A percentile compares a stretch with the other conserved stretches of the same genome.
Conservation (phyloP, 2,113 vertebrate species). For the Solea solea region DNA sequence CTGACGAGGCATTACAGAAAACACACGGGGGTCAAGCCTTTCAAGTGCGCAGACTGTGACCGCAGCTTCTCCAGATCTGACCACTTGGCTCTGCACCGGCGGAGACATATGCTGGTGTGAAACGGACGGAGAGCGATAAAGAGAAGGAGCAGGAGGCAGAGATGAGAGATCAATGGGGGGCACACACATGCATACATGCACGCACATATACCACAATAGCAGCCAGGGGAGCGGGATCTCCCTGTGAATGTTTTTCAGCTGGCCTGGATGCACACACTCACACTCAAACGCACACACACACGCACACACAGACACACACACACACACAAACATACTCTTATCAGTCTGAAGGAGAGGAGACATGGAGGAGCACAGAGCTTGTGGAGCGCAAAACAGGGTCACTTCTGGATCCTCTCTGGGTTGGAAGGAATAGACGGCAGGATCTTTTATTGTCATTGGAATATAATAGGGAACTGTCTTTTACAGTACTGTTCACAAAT, state of each 20-base stretch:
- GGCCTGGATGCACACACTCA: conserved; percentile 60
- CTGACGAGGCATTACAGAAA: conserved; percentile 99
- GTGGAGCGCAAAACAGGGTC: conserved; percentile 76
- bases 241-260: conserved; percentile 77
- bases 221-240: conserved; percentile 76
- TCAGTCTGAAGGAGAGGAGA: conserved; percentile 67
- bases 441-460: conserved; percentile 66
- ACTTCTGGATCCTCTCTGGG: conserved; percentile 78
- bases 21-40: conserved; percentile 99
- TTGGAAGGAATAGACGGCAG: conserved; percentile 58
- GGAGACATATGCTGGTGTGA: conserved; percentile 99
- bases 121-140: conserved; percentile 63
- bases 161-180: conserved; percentile 26
- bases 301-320: neutral
- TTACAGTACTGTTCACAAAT: conserved; percentile 78
- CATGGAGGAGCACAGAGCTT: conserved; percentile 70
- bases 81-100: conserved; percentile 96
- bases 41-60: conserved; percentile 99
- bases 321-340: conserved; percentile 39
- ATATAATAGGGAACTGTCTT: conserved; percentile 67
- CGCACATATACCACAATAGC: conserved; percentile 31
- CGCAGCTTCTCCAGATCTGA: conserved; percentile 99
- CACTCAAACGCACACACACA: conserved; percentile 4
- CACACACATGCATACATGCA: conserved; percentile 2
- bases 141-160: conserved; percentile 66